These are phyloP conservation scores for Apamea sordens DNA, from an alignment of 2,888 invertebrate genomes.

Conservation along the genomic window DNA sequence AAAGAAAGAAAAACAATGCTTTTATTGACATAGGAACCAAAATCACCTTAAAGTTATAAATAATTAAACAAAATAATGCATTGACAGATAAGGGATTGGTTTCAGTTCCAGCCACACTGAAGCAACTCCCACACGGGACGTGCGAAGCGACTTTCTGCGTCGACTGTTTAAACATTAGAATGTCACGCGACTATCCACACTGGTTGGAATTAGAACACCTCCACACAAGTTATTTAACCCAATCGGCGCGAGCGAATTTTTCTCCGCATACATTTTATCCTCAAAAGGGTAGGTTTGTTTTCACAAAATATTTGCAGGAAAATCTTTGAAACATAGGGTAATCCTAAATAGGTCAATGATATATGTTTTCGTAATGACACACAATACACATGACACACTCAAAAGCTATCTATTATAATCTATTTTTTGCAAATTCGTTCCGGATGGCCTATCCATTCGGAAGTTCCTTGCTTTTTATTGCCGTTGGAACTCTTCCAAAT, in stretches of 20 bases:
- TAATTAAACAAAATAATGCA: background rate
- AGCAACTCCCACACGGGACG: background rate
- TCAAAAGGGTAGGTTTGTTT: background rate
- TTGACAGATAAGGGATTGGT: background rate
- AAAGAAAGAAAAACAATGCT: background rate
- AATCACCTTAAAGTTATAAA: background rate
- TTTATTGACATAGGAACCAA: background rate
- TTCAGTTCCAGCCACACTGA: background rate
- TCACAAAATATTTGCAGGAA: background rate
- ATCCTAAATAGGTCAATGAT: background rate
- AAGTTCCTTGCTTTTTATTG: conserved; percentile 4
- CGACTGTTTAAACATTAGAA: background rate
- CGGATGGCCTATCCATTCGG: background rate
- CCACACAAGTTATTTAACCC: background rate
- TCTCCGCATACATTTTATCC: background rate
- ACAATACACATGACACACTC: background rate
- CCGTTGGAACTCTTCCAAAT: conserved; percentile 5
- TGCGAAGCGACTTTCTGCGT: background rate
- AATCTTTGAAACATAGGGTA: background rate
- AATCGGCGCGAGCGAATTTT: background rate
- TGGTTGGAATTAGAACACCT: background rate
- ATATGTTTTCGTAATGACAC: conserved; percentile 20
- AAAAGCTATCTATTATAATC: no score
- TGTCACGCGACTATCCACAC: background rate
- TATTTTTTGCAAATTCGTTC: background rate